Evolutionary conservation across 2,797 vertebrate species (phyloP).

Genomic region (Scolopax bukidnonensis): DNA sequence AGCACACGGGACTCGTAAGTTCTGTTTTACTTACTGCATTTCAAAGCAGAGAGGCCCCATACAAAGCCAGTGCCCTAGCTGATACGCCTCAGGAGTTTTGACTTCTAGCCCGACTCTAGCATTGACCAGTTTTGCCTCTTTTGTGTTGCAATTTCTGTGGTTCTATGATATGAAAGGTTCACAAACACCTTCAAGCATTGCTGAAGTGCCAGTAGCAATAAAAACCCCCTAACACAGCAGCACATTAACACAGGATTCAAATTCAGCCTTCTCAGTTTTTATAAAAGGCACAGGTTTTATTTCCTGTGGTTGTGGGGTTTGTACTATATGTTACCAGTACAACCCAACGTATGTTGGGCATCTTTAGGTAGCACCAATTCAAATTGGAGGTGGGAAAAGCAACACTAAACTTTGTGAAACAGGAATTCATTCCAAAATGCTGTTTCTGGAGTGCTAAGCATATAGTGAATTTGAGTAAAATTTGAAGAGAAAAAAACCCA

Average conservation of each 20-base stretch:
- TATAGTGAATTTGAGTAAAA: background rate
- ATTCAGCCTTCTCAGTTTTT: background rate
- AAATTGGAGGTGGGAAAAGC: background rate
- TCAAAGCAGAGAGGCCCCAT: background rate
- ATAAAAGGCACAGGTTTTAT: background rate
- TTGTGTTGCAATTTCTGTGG: background rate
- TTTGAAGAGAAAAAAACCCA: background rate
- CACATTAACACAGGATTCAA: background rate
- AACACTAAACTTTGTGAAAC: background rate
- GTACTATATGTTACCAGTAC: background rate
- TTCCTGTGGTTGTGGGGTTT: background rate
- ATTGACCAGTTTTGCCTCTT: background rate
- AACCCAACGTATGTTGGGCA: background rate
- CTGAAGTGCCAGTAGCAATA: background rate
- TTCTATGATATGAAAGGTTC: background rate
- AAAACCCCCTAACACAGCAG: background rate
- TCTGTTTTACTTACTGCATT: background rate
- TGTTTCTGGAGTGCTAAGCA: background rate
- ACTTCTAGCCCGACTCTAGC: background rate
- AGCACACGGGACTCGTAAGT: constrained; percentile 88
- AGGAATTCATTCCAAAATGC: background rate
- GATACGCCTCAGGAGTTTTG: background rate
- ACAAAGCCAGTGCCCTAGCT: background rate
- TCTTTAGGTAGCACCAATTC: background rate
- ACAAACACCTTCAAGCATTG: background rate